These are phyloP conservation scores for Pygathrix nemaeus DNA, from an alignment of 2,113 vertebrate genomes.

Conservation along the genomic window DNA sequence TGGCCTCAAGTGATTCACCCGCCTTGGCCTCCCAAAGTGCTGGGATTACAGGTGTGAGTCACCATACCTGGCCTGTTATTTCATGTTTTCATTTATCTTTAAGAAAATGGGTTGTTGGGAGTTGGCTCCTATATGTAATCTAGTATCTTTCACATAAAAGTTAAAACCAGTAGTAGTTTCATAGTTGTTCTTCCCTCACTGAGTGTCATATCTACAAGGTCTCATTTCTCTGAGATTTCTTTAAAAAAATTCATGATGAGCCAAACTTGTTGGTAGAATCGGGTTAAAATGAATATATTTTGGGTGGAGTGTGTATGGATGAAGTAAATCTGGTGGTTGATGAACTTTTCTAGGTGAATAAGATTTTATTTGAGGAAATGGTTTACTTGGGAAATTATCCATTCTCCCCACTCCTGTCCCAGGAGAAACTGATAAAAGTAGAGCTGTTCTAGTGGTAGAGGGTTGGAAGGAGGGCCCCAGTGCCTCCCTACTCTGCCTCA, in stretches of 20 bases:
- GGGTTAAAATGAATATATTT: not conserved
- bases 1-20: no score
- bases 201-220: not conserved
- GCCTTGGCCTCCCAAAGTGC: no score
- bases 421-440: not conserved
- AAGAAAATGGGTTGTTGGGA: not conserved
- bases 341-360: not conserved
- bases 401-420: not conserved
- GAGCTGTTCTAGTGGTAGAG: not conserved
- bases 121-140: not conserved
- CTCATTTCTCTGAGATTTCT: not conserved
- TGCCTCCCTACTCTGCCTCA: not conserved
- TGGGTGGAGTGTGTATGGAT: not conserved
- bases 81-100: not conserved
- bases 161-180: not conserved
- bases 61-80: not conserved
- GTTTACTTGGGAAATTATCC: not conserved
- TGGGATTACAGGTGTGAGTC: no score
- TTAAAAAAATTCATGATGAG: not conserved
- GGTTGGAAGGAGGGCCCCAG: not conserved
- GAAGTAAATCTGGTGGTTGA: not conserved
- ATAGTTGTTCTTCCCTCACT: not conserved
- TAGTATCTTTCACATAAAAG: not conserved
- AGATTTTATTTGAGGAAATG: not conserved
- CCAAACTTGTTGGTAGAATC: not conserved